phyloP scores from a whole-genome alignment of 2,797 vertebrate species.

The Sebastes minor region DNA sequence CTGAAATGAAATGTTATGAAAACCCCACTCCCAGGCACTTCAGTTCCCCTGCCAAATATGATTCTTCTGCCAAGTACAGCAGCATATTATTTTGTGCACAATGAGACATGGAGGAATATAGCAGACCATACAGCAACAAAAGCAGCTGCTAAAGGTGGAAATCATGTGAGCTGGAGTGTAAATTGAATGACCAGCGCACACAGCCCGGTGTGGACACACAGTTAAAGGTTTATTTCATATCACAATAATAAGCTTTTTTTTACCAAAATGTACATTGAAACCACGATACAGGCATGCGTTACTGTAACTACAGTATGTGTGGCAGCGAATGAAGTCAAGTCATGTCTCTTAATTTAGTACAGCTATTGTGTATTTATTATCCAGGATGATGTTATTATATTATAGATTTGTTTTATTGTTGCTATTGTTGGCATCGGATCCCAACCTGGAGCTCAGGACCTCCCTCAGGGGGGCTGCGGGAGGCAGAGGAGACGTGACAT shows the following conservation, averaged over 20 bases:
- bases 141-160: neutral
- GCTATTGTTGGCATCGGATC: neutral
- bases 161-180: neutral
- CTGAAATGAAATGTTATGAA: conserved; percentile 21
- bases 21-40: neutral
- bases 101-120: neutral
- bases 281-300: neutral
- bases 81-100: neutral
- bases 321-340: neutral
- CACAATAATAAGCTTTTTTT: neutral
- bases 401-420: neutral
- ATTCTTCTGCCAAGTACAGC: neutral
- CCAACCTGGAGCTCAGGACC: neutral
- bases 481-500: neutral
- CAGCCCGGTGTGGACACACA: neutral
- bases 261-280: neutral
- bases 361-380: neutral
- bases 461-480: neutral
- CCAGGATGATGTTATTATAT: neutral
- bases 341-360: neutral
- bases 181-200: neutral
- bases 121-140: neutral
- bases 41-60: neutral
- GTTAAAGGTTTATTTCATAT: conserved; percentile 4
- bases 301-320: neutral